These are phyloP conservation scores for Dione juno DNA, from an alignment of 2,888 invertebrate genomes.

Conservation along the genomic window DNA sequence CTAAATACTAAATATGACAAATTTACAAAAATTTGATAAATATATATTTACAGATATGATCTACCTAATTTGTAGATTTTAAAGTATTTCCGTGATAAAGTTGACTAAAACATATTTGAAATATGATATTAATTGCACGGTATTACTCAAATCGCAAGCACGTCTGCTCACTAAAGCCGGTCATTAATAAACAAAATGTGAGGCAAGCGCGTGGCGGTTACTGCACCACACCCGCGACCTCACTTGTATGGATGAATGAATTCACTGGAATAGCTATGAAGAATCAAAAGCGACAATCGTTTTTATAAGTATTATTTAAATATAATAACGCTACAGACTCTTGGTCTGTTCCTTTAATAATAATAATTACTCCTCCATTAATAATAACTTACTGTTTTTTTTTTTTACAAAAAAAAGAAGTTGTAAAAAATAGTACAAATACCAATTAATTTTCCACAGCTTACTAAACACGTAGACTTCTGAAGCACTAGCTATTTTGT, in stretches of 20 bases:
- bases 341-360: too few species aligned
- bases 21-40: too few species aligned
- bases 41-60: neutral
- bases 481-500: too few species aligned
- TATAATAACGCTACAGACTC: too few species aligned
- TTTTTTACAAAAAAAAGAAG: too few species aligned
- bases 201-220: slow-evolving; percentile 27
- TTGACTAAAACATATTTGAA: slow-evolving; percentile 5
- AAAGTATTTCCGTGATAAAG: neutral
- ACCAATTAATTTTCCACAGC: too few species aligned
- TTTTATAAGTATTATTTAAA: neutral
- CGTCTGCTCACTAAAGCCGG: slow-evolving; percentile 26
- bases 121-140: slow-evolving; percentile 14
- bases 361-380: too few species aligned
- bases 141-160: slow-evolving; percentile 20
- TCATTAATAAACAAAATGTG: slow-evolving; percentile 34
- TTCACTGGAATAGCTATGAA: neutral
- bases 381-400: too few species aligned
- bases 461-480: too few species aligned
- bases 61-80: neutral
- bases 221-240: slow-evolving; percentile 22
- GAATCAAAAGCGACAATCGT: neutral
- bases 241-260: neutral
- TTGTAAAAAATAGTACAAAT: too few species aligned
- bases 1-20: too few species aligned